Evolutionary conservation across 2,797 vertebrate genomes (phyloP).

Genomic region (Muscicapa striata): DNA sequence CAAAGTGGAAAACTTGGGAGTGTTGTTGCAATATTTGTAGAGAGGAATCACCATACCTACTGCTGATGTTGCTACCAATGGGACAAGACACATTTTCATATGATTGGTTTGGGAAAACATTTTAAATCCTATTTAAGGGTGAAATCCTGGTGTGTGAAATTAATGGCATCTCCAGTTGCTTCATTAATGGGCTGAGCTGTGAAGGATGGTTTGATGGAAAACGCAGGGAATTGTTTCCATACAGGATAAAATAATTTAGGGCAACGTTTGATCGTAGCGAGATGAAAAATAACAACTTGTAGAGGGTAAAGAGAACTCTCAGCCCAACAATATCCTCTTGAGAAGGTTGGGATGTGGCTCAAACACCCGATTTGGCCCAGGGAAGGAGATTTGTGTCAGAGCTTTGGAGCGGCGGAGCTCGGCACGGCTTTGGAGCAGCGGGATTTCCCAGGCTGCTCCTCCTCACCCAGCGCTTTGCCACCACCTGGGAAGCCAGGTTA

Average conservation of each 20-base stretch:
- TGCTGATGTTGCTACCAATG: neutral
- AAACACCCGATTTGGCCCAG: neutral
- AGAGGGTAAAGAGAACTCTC: neutral
- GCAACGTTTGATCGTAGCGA: neutral
- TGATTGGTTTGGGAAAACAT: neutral
- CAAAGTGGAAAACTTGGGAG: neutral
- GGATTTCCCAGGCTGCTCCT: neutral
- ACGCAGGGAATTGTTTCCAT: neutral
- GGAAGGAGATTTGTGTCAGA: neutral
- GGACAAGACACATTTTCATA: neutral
- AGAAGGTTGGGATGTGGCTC: neutral
- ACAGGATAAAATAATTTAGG: neutral
- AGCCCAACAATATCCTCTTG: neutral
- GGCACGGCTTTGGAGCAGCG: neutral
- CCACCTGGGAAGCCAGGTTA: conserved; percentile 32
- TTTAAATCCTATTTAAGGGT: neutral
- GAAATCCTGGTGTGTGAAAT: neutral
- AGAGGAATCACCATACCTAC: neutral
- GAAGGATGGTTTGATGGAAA: neutral
- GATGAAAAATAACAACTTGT: neutral
- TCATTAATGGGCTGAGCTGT: neutral
- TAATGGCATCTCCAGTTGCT: neutral
- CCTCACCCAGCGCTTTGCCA: neutral
- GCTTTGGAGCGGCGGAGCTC: neutral
- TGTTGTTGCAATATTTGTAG: neutral